Percentiles rank a stretch among this genome's conserved stretches.
Evolutionary conservation across 1,140 invertebrate species (phyloP).

Genomic region (Gryllus bimaculatus): DNA sequence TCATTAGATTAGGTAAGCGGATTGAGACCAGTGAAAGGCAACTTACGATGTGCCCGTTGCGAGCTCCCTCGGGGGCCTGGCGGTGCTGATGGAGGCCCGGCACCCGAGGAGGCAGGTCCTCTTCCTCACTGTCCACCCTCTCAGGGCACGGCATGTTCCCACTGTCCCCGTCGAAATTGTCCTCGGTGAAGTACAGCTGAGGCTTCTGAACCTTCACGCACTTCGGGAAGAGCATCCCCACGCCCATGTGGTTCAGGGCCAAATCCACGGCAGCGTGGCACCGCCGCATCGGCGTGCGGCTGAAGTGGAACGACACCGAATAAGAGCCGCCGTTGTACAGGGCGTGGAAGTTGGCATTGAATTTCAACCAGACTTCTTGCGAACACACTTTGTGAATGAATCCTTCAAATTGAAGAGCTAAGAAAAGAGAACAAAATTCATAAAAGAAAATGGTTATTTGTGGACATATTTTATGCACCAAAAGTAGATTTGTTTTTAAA

Average conservation of each 20-base stretch:
- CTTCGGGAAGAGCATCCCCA: slow-evolving; percentile 36
- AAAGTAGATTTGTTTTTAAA: too few species aligned
- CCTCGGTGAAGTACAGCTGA: slow-evolving; percentile 22
- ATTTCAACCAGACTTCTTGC: slow-evolving; percentile 59
- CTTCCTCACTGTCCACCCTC: not conserved
- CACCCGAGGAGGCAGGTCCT: slow-evolving; percentile 11
- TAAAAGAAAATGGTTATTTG: too few species aligned
- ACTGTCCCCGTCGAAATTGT: not conserved
- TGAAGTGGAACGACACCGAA: slow-evolving; percentile 40
- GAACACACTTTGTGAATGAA: slow-evolving; percentile 61
- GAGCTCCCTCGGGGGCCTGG: not conserved
- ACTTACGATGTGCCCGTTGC: slow-evolving; percentile 3
- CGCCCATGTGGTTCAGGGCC: slow-evolving; percentile 30
- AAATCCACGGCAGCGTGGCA: slow-evolving; percentile 38
- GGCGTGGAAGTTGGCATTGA: slow-evolving; percentile 57
- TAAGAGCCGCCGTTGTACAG: slow-evolving; percentile 57
- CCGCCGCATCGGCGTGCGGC: slow-evolving; percentile 36
- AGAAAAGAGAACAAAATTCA: not conserved
- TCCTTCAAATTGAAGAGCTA: slow-evolving; percentile 58
- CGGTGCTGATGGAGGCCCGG: not conserved
- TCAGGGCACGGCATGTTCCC: not conserved
- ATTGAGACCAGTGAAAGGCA: not conserved
- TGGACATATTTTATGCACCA: too few species aligned
- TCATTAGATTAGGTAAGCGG: too few species aligned
- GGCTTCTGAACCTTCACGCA: slow-evolving; percentile 21